Evolutionary conservation across 2,888 invertebrate species (phyloP).

Genomic region (Dastarcus helophoroides): DNA sequence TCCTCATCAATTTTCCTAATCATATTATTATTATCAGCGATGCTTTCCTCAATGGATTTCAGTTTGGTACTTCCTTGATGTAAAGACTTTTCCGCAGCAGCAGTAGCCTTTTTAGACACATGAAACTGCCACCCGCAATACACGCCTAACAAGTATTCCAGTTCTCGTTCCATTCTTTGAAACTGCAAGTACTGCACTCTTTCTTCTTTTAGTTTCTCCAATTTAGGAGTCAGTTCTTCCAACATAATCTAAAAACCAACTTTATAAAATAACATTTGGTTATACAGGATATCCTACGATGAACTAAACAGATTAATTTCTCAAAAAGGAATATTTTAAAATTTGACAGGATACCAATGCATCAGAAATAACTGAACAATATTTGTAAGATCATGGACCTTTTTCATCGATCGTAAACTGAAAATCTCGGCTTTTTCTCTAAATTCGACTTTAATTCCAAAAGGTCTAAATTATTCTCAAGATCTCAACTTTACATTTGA

Average conservation of each 20-base stretch:
- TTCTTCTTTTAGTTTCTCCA: slow-evolving; percentile 77
- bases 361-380: no score
- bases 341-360: no score
- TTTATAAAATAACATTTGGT: no score
- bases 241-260: slow-evolving; percentile 44
- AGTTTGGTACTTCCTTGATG: slow-evolving; percentile 23
- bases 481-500: no score
- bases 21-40: slow-evolving; percentile 42
- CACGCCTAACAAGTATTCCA: slow-evolving; percentile 68
- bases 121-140: slow-evolving; percentile 62
- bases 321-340: no score
- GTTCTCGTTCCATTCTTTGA: slow-evolving; percentile 72
- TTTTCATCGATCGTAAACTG: no score
- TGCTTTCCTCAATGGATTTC: slow-evolving; percentile 34
- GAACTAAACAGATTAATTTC: no score
- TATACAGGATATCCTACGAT: no score
- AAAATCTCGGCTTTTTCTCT: no score
- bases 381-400: no score
- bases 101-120: slow-evolving; percentile 24
- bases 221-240: slow-evolving; percentile 85
- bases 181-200: slow-evolving; percentile 75
- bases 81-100: slow-evolving; percentile 23
- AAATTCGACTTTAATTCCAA: no score
- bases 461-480: no score
- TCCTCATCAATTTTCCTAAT: slow-evolving; percentile 46